phyloP scores from a whole-genome alignment of 37 sponge, comb jelly and placozoan species.

The Bolinopsis microptera region DNA sequence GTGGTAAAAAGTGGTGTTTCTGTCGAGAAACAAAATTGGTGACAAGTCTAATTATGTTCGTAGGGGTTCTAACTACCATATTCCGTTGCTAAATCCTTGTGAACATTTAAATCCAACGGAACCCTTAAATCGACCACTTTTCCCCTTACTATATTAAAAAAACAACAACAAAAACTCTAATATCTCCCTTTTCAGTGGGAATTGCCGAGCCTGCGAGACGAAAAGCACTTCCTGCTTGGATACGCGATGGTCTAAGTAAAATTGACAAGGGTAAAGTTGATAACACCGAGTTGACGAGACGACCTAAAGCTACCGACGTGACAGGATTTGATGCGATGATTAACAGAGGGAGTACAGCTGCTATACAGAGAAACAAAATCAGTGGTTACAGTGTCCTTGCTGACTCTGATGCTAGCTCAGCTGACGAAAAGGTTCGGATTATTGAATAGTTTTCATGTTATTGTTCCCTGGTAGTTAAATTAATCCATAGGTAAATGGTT shows the following conservation, averaged over 20 bases:
- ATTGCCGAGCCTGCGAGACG: background rate
- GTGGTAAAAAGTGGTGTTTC: too few relatives aligned
- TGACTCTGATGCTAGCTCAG: background rate
- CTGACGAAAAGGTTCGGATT: background rate
- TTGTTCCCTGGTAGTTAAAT: too few relatives aligned
- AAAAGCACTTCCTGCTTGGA: constrained; percentile 59
- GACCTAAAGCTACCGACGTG: background rate
- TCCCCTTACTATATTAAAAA: too few relatives aligned
- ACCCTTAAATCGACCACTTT: too few relatives aligned
- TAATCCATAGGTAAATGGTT: too few relatives aligned
- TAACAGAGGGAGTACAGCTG: background rate
- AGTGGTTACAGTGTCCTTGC: background rate
- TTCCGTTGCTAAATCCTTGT: too few relatives aligned
- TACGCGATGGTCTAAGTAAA: background rate
- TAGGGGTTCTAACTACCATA: too few relatives aligned
- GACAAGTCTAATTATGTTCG: too few relatives aligned
- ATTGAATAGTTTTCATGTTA: too few relatives aligned
- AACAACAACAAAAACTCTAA: too few relatives aligned
- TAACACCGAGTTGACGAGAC: background rate
- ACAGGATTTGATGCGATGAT: background rate
- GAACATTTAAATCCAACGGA: too few relatives aligned
- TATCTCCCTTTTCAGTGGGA: background rate
- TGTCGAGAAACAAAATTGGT: too few relatives aligned
- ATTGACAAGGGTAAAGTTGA: background rate
- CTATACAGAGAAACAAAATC: constrained; percentile 1